A percentile compares a stretch with the other conserved stretches of the same genome.
These are phyloP conservation scores for Buceros bicornis DNA, from an alignment of 2,797 vertebrate species.

Conservation along the genomic window DNA sequence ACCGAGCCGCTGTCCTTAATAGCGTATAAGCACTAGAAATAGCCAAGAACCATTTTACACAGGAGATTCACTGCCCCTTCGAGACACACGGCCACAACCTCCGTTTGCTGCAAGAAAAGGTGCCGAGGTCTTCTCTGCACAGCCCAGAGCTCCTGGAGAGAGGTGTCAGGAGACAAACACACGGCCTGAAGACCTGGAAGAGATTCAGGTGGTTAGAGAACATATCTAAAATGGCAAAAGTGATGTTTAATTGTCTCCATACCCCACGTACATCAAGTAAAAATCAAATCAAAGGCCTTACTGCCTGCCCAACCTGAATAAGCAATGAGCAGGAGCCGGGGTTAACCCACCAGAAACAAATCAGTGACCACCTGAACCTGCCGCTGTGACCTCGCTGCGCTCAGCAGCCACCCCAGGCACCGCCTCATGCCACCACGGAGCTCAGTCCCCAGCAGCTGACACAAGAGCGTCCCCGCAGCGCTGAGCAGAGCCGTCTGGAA, in stretches of 20 bases:
- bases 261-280: too few species aligned
- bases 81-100: not conserved
- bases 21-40: not conserved
- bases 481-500: not conserved
- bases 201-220: not conserved
- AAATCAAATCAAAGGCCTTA: not conserved
- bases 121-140: not conserved
- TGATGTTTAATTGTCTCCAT: too few species aligned
- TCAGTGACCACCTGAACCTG: not conserved
- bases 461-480: rapidly evolving
- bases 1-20: not conserved
- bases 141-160: not conserved
- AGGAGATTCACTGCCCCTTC: not conserved
- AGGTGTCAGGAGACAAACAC: not conserved
- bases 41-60: not conserved
- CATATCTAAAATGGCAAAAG: not conserved
- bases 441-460: not conserved
- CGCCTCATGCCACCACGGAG: rapidly evolving
- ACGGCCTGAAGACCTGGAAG: not conserved
- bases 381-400: rapidly evolving
- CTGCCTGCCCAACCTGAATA: not conserved
- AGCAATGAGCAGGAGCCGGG: not conserved
- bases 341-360: not conserved
- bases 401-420: not conserved
- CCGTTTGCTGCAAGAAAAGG: not conserved